A percentile compares a stretch with the other conserved stretches of the same genome.
Evolutionary conservation across 2,888 invertebrate genomes (phyloP).

Genomic region (Gastrophysa polygoni): DNA sequence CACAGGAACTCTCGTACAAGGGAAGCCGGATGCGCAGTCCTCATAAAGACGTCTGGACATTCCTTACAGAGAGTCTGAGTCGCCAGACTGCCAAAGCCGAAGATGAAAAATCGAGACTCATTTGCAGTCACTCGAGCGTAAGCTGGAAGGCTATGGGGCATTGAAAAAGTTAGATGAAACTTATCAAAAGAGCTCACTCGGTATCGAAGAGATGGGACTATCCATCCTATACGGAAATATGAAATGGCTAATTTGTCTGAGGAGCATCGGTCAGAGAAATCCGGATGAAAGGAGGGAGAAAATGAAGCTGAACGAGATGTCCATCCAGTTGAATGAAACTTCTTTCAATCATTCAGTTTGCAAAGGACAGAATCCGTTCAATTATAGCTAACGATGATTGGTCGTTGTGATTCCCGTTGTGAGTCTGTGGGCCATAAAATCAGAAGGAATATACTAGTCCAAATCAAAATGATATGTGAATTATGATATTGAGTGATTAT

Average conservation of each 20-base stretch:
- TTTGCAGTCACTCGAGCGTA: slow-evolving; percentile 1
- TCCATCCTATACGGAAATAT: background rate
- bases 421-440: too few relatives aligned
- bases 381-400: too few relatives aligned
- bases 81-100: background rate
- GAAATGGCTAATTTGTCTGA: background rate
- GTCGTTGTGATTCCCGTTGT: too few relatives aligned
- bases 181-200: background rate
- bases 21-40: background rate
- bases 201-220: background rate
- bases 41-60: background rate
- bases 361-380: too few relatives aligned
- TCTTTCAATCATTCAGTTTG: background rate
- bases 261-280: background rate
- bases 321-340: background rate
- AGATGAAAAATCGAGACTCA: background rate
- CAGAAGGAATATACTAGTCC: too few relatives aligned
- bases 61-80: background rate
- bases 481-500: too few relatives aligned
- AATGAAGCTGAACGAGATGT: background rate
- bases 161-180: background rate
- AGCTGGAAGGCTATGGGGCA: background rate
- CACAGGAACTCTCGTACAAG: background rate
- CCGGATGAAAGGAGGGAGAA: background rate
- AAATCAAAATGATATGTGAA: too few relatives aligned